Evolutionary conservation across 2,888 invertebrate genomes (phyloP), one percentile per base, ranked within the genome.

Genomic region (Thera britannica): DNA sequence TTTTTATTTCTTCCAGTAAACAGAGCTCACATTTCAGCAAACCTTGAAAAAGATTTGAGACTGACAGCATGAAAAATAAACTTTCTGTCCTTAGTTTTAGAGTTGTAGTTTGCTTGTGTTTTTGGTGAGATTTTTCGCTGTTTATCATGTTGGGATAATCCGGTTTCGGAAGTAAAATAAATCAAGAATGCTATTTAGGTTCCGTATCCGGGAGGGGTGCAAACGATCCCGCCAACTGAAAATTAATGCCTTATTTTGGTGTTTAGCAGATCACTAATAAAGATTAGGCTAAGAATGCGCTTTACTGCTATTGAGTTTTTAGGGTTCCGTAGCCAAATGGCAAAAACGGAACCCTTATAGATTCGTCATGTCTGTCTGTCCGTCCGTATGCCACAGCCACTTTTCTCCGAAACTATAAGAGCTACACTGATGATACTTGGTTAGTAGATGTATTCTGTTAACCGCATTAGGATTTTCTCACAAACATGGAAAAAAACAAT

Each of bases 71-170:
- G 44, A 65, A 68, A 70, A 60, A 35, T 38, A 54, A 67, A 64
- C 67, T 62, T 59, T 70, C n/a, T 34, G 0, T 0, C 0, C 0
- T 7, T 51, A 56, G 9, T 12, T 12, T 62, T 67, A 73, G 9
- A 59, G 64, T 65, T 41, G 12, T 59, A 34, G 60, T 51, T 73
- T 54, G 59, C 65, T 68, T 66, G 68, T 63, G 23, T 9, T 54
- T 49, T 41, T 41, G 35, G 55, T 55, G 61, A 62, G 41, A 62
- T 63, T 70, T 57, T 66, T 71, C 34, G 54, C 59, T 72, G 71
- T 72, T 75, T 75, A 76, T 76, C 76, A 71, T 71, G 73, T 62
- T 60, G 54, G 67, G 72, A 72, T 76, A 72, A 76, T 76, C 72
- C 69, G 66, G 67, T 73, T 69, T 60, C 66, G 67, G 72, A 68